Evolutionary conservation across 1,140 invertebrate genomes (phyloP).

Genomic region (Drosophila watanabei): DNA sequence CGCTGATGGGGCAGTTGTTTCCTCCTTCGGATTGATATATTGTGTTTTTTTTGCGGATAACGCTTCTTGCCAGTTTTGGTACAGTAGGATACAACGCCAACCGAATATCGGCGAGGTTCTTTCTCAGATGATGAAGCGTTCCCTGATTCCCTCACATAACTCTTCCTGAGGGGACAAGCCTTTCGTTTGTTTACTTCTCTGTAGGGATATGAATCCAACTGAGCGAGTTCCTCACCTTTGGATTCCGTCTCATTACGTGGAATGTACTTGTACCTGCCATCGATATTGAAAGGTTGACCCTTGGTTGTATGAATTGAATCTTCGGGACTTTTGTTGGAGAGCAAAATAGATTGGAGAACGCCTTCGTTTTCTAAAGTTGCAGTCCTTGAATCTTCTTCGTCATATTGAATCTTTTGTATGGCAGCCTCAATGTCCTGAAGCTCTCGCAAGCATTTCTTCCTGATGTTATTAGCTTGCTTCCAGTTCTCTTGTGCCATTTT

Average conservation of each 20-base stretch:
- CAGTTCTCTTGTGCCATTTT: not conserved
- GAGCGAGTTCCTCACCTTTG: not conserved
- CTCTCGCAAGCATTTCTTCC: not conserved
- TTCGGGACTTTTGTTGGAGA: not conserved
- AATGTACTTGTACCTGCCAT: not conserved
- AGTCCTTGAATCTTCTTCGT: not conserved
- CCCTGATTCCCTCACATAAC: not conserved
- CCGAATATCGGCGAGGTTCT: not conserved
- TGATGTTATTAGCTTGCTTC: not conserved
- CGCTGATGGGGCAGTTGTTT: not conserved
- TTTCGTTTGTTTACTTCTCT: not conserved
- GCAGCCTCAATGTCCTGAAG: not conserved
- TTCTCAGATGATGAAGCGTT: not conserved
- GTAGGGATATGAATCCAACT: not conserved
- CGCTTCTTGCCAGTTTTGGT: conserved; percentile 14
- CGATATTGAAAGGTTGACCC: not conserved
- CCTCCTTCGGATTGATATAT: too few species aligned
- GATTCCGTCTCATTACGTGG: not conserved
- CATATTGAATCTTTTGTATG: not conserved
- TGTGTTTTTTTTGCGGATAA: not conserved
- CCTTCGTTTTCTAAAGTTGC: not conserved
- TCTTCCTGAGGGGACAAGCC: not conserved
- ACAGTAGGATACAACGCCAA: not conserved
- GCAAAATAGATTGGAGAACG: fast-evolving
- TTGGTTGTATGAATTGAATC: not conserved